Base-by-base conservation (phyloP, 2,113 vertebrate species). In the Strix aluco region DNA sequence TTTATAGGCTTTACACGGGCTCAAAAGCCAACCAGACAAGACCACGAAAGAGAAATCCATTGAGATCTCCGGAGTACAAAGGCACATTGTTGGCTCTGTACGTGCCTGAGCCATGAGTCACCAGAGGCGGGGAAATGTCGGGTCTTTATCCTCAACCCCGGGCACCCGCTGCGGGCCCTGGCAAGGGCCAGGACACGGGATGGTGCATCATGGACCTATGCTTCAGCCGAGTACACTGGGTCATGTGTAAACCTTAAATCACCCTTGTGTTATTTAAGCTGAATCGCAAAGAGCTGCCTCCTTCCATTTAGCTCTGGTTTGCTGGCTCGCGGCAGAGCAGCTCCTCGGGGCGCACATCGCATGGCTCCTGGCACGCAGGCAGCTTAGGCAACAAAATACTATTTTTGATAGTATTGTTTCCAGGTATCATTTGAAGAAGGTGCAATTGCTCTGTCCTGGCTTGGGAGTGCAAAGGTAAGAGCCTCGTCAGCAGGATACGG, bases 31-130 rank as follows among this genome's bases (percentile, higher is more conserved):
- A 85, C 57, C 78, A 94, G 96, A 85, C 94, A 92, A 94, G 96
- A 93, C 74, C 78, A 69, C 15, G 65, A 88, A 93, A 95, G 95
- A 91, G 96, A 94, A 96, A 96, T 85, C 91, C 89, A 87, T 63
- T 63, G 91, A 87, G 95, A 89, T 91, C 78, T 81, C 27, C 46
- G 0, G 17, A 80, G 66, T 0, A 96, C 96, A 97, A 96, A 95
- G 74, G 71, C 84, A n/a, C 85, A 86, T 92, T 97, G 96, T 96
- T 54, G 93, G 92, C 81, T 79, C 87, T 57, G 84, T n/a, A 69
- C 81, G 40, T 63, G 96, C 90, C 94, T 80, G 94, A 91, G 92
- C 94, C 94, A 3, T 96, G 96, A 96, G 84, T 97, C 96, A 96
- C 94, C 81, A 73, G 78, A 72, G 94, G 78, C 66, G 19, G 89